Conservation (phyloP, 2,888 invertebrate genomes). For the Agriopis marginaria region DNA sequence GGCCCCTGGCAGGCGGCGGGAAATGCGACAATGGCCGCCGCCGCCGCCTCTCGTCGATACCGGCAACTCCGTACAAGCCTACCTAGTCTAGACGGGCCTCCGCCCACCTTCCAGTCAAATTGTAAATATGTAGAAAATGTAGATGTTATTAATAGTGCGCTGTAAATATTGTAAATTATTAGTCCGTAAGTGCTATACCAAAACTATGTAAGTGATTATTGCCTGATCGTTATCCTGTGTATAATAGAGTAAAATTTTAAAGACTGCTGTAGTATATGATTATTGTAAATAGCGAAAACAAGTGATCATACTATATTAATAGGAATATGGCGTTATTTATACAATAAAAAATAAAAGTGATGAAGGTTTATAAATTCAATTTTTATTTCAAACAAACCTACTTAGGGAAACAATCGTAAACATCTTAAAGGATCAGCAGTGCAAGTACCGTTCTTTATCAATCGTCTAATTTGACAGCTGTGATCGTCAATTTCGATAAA, state of each 20-base stretch:
- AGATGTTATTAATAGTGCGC: conserved; percentile 57
- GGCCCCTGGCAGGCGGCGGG: conserved; percentile 80
- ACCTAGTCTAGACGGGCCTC: conserved; percentile 87
- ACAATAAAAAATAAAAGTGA: conserved; percentile 83
- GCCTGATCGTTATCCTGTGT: conserved; percentile 85
- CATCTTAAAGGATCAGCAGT: too few species aligned
- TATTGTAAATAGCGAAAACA: conserved; percentile 85
- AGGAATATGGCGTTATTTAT: conserved; percentile 85
- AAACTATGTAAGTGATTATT: conserved; percentile 84
- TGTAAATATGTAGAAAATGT: conserved; percentile 78
- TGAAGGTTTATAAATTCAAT: conserved; percentile 75
- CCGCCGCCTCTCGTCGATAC: conserved; percentile 82
- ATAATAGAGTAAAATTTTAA: conserved; percentile 84
- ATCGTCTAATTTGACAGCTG: too few species aligned
- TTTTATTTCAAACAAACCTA: conserved; percentile 60
- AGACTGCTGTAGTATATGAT: conserved; percentile 87
- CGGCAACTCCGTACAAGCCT: conserved; percentile 87
- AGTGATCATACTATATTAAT: conserved; percentile 85
- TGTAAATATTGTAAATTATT: conserved; percentile 84
- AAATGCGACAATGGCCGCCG: conserved; percentile 80
- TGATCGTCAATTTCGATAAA: too few species aligned
- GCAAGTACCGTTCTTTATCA: too few species aligned
- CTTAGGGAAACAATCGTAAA: neutral
- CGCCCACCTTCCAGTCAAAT: conserved; percentile 81
- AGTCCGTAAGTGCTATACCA: conserved; percentile 83